Evolutionary conservation across 2,797 vertebrate genomes (phyloP).

Genomic region (Vespertilio murinus): DNA sequence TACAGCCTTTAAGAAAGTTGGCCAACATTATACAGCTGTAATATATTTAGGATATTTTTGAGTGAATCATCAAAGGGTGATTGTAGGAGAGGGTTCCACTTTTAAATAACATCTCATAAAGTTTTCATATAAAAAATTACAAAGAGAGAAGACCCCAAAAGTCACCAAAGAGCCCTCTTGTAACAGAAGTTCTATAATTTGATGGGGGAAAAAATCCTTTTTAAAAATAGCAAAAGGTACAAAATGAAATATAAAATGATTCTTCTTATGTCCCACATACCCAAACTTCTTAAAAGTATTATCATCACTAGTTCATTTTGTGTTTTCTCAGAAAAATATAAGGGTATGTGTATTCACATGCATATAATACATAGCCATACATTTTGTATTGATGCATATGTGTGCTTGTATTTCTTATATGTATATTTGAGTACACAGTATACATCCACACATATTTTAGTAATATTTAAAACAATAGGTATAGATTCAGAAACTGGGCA

Average conservation of each 20-base stretch:
- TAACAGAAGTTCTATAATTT: neutral
- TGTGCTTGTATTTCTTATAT: neutral
- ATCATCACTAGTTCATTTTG: neutral
- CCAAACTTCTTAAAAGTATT: neutral
- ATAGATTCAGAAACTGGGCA: neutral
- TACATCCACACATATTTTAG: neutral
- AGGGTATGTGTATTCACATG: neutral
- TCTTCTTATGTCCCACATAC: neutral
- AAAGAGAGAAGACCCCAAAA: neutral
- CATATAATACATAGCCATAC: neutral
- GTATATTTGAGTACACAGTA: neutral
- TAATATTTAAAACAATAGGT: neutral
- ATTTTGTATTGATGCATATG: neutral
- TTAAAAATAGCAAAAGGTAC: neutral
- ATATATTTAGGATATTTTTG: neutral
- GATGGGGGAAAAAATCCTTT: neutral
- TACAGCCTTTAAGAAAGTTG: neutral
- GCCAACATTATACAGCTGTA: neutral
- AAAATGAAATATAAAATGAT: neutral
- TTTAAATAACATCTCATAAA: constrained; percentile 16
- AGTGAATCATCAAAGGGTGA: neutral
- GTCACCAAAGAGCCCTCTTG: neutral
- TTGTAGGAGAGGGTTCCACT: neutral
- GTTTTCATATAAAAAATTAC: neutral
- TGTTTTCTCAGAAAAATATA: neutral